These are phyloP conservation scores for Prunella himalayana DNA, from an alignment of 2,113 vertebrate genomes.

Conservation along the genomic window DNA sequence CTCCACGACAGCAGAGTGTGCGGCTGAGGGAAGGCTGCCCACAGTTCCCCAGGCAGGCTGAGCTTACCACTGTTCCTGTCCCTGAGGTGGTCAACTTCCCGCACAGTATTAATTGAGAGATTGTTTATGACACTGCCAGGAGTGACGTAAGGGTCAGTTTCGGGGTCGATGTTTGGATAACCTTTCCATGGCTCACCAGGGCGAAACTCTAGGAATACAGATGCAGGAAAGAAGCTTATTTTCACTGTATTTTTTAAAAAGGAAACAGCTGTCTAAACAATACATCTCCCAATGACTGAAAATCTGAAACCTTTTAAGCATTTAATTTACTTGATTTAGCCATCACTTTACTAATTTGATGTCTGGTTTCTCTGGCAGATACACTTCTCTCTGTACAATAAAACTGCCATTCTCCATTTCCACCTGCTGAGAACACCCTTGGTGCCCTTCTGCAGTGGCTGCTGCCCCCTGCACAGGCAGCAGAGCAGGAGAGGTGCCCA, in stretches of 20 bases:
- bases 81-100: slow-evolving; percentile 99
- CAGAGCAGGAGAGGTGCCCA: background rate
- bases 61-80: slow-evolving; percentile 96
- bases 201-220: slow-evolving; percentile 86
- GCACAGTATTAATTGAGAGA: slow-evolving; percentile 99
- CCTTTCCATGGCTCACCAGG: slow-evolving; percentile 99
- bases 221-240: background rate
- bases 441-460: accelerated
- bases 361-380: background rate
- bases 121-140: slow-evolving; percentile 99
- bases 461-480: background rate
- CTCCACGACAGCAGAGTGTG: background rate
- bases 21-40: background rate
- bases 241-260: background rate
- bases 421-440: background rate
- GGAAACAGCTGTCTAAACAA: background rate
- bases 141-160: slow-evolving; percentile 99
- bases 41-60: background rate
- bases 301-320: background rate
- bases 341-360: background rate
- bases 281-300: background rate
- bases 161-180: slow-evolving; percentile 99
- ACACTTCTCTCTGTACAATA: accelerated
- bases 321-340: background rate
- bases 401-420: background rate